A percentile compares a stretch with the other conserved stretches of the same genome.
Evolutionary conservation across 2,888 invertebrate species (phyloP).

Genomic region (Drosophila kambysellisi): DNA sequence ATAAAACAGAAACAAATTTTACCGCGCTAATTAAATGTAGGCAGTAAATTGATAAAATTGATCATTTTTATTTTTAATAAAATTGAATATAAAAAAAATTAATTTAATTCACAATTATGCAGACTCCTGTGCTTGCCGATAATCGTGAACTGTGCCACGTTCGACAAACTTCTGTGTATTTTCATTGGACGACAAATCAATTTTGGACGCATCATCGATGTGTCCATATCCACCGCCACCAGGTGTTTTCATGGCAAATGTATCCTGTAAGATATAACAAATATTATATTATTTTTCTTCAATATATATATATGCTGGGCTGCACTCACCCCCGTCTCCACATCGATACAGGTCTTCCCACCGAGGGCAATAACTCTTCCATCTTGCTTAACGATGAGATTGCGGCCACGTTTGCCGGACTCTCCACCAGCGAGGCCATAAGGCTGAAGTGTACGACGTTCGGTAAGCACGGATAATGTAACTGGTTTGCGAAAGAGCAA

Average conservation of each 20-base stretch:
- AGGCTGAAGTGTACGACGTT: slow-evolving; percentile 94
- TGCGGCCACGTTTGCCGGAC: slow-evolving; percentile 91
- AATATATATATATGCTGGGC: neutral
- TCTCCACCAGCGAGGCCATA: slow-evolving; percentile 95
- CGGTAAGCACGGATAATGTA: slow-evolving; percentile 96
- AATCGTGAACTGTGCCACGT: slow-evolving; percentile 21
- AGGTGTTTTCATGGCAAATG: slow-evolving; percentile 94
- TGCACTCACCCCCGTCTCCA: slow-evolving; percentile 88
- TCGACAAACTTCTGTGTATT: slow-evolving; percentile 86
- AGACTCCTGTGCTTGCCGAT: no score
- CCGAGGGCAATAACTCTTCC: slow-evolving; percentile 94
- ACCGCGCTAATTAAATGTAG: neutral
- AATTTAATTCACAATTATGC: no score
- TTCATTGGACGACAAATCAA: neutral
- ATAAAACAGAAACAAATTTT: neutral
- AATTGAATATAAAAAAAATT: no score
- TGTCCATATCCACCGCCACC: slow-evolving; percentile 96
- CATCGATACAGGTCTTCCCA: slow-evolving; percentile 93
- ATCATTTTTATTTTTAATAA: neutral
- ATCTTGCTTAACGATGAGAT: slow-evolving; percentile 90
- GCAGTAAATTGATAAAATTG: neutral
- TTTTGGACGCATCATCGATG: slow-evolving; percentile 47
- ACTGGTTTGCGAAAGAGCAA: slow-evolving; percentile 93
- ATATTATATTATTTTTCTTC: neutral
- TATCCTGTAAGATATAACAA: slow-evolving; percentile 88